Evolutionary conservation across 2,113 vertebrate species (phyloP).

Genomic region (Elgaria multicarinata): DNA sequence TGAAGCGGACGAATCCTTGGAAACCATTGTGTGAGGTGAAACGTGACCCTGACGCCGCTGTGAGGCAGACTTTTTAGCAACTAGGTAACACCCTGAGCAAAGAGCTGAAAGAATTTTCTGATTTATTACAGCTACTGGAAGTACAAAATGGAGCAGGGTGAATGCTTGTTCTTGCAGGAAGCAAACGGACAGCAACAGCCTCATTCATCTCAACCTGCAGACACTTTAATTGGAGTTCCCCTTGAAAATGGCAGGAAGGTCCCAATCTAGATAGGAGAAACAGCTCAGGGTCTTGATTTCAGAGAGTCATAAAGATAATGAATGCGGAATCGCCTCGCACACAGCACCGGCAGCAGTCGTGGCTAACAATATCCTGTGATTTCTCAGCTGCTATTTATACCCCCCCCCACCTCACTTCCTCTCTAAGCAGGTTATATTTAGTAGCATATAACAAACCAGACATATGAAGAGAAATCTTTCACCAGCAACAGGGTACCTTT

Average conservation of each 20-base stretch:
- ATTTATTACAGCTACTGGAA: not conserved
- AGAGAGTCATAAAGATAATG: not conserved
- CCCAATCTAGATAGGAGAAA: conserved; percentile 18
- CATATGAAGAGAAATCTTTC: not conserved
- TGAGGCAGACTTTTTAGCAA: not conserved
- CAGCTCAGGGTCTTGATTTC: not conserved
- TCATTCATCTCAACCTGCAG: conserved; percentile 33
- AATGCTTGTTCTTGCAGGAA: conserved; percentile 11
- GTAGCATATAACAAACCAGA: conserved; percentile 33
- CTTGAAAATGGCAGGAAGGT: not conserved
- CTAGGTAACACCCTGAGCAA: not conserved
- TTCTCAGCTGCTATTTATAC: conserved; percentile 43
- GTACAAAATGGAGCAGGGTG: fast-evolving
- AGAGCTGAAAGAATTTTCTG: not conserved
- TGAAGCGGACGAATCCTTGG: not conserved
- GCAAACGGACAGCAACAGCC: not conserved
- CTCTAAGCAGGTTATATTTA: conserved; percentile 44
- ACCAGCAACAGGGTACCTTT: not conserved
- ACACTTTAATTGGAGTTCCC: not conserved
- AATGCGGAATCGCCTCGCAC: not conserved
- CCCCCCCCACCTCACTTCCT: not conserved
- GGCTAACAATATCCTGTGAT: not conserved
- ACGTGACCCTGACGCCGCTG: not conserved
- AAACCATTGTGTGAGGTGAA: not conserved
- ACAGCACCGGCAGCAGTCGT: not conserved